A percentile compares a stretch with the other conserved stretches of the same genome.
These are phyloP conservation scores for Paedocypris micromegethes DNA, from an alignment of 2,797 vertebrate species.

Conservation along the genomic window DNA sequence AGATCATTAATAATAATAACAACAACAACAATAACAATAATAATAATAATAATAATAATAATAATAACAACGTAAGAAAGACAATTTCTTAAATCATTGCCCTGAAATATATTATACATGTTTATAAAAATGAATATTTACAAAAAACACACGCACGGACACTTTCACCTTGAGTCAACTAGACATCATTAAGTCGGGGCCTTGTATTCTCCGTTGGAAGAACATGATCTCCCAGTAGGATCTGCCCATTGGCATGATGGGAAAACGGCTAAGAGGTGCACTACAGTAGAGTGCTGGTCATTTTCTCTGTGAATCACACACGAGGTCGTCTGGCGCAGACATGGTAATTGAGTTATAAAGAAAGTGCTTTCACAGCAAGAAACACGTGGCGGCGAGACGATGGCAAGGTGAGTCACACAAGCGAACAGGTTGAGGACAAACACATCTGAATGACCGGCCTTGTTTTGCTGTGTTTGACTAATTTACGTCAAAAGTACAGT, in stretches of 20 bases:
- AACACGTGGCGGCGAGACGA: conserved; percentile 17
- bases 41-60: no score
- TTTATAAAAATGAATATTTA: no score
- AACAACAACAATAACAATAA: no score
- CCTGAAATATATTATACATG: no score
- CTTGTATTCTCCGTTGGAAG: conserved; percentile 2
- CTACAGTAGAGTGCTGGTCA: conserved; percentile 12
- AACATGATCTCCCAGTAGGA: conserved; percentile 16
- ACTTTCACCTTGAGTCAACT: conserved; percentile 13
- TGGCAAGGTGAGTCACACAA: conserved; percentile 14
- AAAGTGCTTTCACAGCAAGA: conserved; percentile 38
- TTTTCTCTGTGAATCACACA: conserved; percentile 17
- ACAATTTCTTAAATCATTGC: no score
- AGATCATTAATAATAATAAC: no score
- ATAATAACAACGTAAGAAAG: no score
- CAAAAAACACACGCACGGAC: background rate
- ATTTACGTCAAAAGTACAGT: conserved; percentile 3
- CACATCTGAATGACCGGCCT: background rate
- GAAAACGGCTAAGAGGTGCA: background rate
- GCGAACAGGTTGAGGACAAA: background rate
- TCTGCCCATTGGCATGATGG: conserved; percentile 7
- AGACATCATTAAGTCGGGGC: background rate
- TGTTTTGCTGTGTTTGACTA: background rate
- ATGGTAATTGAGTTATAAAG: conserved; percentile 35
- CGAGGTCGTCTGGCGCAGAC: conserved; percentile 10